A percentile compares a stretch with the other conserved stretches of the same genome.
Evolutionary conservation across 2,888 invertebrate species (phyloP).

Genomic region (Eudemis profundana): DNA sequence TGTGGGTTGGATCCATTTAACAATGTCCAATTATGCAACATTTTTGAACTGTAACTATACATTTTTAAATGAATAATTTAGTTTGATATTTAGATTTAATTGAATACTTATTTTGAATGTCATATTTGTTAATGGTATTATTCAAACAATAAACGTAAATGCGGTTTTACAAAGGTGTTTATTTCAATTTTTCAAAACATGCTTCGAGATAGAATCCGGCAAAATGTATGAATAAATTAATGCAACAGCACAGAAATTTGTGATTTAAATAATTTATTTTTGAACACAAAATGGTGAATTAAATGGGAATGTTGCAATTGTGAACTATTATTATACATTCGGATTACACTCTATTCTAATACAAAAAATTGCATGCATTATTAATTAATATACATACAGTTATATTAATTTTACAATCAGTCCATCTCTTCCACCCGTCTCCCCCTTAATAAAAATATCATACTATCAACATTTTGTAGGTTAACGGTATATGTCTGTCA

Average conservation of each 20-base stretch:
- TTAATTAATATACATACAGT: slow-evolving; percentile 18
- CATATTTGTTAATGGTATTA: not conserved
- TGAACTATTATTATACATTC: no score
- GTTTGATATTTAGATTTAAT: slow-evolving; percentile 14
- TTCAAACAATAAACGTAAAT: slow-evolving; percentile 16
- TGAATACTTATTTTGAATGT: slow-evolving; percentile 6
- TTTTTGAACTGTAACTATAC: not conserved
- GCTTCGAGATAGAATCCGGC: slow-evolving; percentile 20
- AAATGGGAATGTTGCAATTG: slow-evolving; percentile 20
- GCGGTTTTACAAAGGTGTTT: slow-evolving; percentile 31
- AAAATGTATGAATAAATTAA: not conserved
- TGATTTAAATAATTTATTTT: slow-evolving; percentile 20
- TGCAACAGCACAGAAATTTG: slow-evolving; percentile 20
- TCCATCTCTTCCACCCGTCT: slow-evolving; percentile 4
- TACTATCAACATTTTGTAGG: not conserved
- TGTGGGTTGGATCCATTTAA: no score
- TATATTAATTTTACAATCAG: slow-evolving; percentile 30
- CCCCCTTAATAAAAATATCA: slow-evolving; percentile 25
- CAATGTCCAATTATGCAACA: no score
- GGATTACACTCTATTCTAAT: no score
- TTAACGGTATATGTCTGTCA: not conserved
- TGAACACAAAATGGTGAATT: slow-evolving; percentile 37
- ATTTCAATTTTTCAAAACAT: slow-evolving; percentile 39
- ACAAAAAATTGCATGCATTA: slow-evolving; percentile 33
- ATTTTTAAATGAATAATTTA: slow-evolving; percentile 7